Evolutionary conservation across 2,113 vertebrate genomes (phyloP).

Genomic region (Xenotilapia leptura): DNA sequence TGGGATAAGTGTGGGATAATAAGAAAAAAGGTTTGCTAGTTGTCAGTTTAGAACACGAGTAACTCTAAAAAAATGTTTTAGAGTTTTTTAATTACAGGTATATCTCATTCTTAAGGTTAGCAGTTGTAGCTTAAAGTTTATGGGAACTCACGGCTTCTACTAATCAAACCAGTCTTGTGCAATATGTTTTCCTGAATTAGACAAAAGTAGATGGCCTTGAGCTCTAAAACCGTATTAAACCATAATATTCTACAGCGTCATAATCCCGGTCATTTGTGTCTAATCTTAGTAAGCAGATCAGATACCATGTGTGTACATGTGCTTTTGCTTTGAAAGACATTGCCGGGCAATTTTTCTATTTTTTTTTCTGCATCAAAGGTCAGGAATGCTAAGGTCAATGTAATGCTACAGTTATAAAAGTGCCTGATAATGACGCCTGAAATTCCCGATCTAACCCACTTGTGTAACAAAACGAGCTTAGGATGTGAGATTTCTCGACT

Average conservation of each 20-base stretch:
- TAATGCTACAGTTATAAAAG: constrained; percentile 21
- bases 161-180: not conserved
- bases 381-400: constrained; percentile 7
- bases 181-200: not conserved
- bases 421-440: not conserved
- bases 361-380: not conserved
- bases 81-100: not conserved
- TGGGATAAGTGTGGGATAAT: not conserved
- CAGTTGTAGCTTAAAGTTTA: not conserved
- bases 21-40: not conserved
- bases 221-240: constrained; percentile 11
- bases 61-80: not conserved
- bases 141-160: not conserved
- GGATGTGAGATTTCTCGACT: not conserved
- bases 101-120: not conserved
- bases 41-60: not conserved
- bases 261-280: constrained; percentile 39
- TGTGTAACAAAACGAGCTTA: constrained; percentile 9
- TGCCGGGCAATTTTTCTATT: not conserved
- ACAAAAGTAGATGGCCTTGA: constrained; percentile 4
- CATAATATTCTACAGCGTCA: constrained; percentile 20
- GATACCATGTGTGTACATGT: not conserved
- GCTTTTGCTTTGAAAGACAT: not conserved
- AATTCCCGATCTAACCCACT: not conserved
- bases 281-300: constrained; percentile 56